Conservation (phyloP, 2,797 vertebrate genomes). For the Anabacerthia variegaticeps region DNA sequence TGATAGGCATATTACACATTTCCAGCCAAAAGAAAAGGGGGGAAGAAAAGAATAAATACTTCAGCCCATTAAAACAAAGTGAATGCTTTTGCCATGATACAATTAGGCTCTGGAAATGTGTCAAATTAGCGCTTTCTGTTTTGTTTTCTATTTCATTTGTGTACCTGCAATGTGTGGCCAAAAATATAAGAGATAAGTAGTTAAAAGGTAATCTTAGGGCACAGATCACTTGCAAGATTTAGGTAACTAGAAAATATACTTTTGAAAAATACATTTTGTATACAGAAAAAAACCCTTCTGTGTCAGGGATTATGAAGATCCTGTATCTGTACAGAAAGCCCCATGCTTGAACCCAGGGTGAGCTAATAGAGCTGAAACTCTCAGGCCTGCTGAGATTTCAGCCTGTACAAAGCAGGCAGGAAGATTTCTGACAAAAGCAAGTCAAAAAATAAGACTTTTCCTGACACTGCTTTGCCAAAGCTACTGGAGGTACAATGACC, state of each 20-base stretch:
- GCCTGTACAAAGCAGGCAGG: not conserved
- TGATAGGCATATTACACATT: slow-evolving; percentile 25
- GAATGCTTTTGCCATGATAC: not conserved
- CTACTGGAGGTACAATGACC: not conserved
- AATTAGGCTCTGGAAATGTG: not conserved
- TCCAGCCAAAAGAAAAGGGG: not conserved
- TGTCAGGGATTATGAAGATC: not conserved
- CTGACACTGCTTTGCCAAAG: not conserved
- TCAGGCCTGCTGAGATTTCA: not conserved
- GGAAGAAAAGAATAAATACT: not conserved
- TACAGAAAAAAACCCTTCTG: not conserved
- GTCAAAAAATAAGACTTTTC: not conserved
- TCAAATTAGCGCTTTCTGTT: not conserved
- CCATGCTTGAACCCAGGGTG: not conserved
- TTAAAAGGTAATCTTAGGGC: not conserved
- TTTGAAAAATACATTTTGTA: not conserved
- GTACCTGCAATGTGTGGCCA: not conserved
- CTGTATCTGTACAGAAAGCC: not conserved
- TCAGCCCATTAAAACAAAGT: not conserved
- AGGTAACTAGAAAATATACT: not conserved
- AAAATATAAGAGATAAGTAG: not conserved
- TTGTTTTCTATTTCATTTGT: not conserved
- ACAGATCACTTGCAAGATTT: not conserved
- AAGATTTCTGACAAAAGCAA: not conserved
- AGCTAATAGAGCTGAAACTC: not conserved